Evolutionary conservation across 2,797 vertebrate genomes (phyloP), one percentile per base, ranked within the genome.

Genomic region (Pseudotriccus pelzelni): DNA sequence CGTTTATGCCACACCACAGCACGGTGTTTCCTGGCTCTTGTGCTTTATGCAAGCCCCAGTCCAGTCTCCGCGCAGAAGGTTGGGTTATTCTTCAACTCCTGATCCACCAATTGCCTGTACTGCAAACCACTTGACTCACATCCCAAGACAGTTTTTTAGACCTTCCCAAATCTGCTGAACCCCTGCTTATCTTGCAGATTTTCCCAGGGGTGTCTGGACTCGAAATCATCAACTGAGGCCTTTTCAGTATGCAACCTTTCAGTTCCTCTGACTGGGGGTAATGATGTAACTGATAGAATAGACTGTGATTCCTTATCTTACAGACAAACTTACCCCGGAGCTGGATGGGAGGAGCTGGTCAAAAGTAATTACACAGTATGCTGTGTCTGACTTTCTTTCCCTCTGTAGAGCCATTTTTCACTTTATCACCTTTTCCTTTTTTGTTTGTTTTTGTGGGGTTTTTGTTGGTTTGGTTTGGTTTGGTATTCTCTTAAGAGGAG

Each of bases 61-160:
- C 49, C 58, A 23, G 6, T 7, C 13, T 7, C 16, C 41, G 30
- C 56, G 62, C 3, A 2, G 27, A 15, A 19, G 14, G 16, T 1
- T 73, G 60, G 39, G 37, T 24, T 77, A 17, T 56, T 25, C 25
- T 86, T 78, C 53, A 69, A 9, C 11, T 13, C 39, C 27, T 9
- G 1, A 25, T 28, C 24, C 17, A 62, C 16, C 22, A 56, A 1
- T 0, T 47, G 30, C 18, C 22, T 69, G 3, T 19, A 16, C 19
- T 55, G 12, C 17, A 80, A 47, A n/a, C 2, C 27, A 44, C 30
- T 55, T 2, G 0, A 23, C 53, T 80, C 37, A 60, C 4, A 28
- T 36, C 7, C 6, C 16, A 50, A 32, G 41, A 32, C 4, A 47
- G 13, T 63, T 27, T 81, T 73, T 86, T 32, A 74, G 39, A 25